A percentile compares a stretch with the other conserved stretches of the same genome.
These are phyloP conservation scores for Metacarcinus magister DNA, from an alignment of 2,888 invertebrate species.

Conservation along the genomic window DNA sequence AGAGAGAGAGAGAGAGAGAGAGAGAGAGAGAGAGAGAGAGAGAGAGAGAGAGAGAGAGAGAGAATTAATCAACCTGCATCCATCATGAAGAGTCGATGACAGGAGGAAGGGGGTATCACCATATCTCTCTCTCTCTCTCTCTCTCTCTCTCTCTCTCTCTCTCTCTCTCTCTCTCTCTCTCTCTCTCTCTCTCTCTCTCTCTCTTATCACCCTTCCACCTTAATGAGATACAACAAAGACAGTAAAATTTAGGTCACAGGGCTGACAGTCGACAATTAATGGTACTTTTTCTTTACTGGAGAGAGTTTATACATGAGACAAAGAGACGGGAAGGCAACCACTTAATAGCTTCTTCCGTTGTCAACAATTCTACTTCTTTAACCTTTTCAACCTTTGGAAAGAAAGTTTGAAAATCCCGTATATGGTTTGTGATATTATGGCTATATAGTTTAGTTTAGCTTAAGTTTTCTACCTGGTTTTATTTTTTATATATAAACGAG, in stretches of 20 bases:
- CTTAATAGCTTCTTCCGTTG: background rate
- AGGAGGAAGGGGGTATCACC: background rate
- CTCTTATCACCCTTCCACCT: background rate
- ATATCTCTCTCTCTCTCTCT: constrained; percentile 39
- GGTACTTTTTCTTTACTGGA: background rate
- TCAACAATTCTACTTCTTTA: background rate
- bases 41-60: constrained; percentile 26
- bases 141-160: background rate
- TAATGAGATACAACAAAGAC: background rate
- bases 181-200: constrained; percentile 65
- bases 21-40: constrained; percentile 22
- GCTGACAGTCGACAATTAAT: background rate
- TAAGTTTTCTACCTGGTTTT: no score
- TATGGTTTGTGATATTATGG: no score
- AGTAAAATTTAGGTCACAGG: background rate
- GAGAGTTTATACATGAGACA: background rate
- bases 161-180: background rate
- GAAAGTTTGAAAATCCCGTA: no score
- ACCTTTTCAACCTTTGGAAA: background rate
- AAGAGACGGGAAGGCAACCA: background rate
- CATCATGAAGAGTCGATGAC: constrained; percentile 31
- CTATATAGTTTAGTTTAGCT: no score
- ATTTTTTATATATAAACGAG: no score
- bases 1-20: background rate
- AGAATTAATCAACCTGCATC: background rate